Conservation (phyloP, 2,888 invertebrate genomes). For the Hedya salicella region DNA sequence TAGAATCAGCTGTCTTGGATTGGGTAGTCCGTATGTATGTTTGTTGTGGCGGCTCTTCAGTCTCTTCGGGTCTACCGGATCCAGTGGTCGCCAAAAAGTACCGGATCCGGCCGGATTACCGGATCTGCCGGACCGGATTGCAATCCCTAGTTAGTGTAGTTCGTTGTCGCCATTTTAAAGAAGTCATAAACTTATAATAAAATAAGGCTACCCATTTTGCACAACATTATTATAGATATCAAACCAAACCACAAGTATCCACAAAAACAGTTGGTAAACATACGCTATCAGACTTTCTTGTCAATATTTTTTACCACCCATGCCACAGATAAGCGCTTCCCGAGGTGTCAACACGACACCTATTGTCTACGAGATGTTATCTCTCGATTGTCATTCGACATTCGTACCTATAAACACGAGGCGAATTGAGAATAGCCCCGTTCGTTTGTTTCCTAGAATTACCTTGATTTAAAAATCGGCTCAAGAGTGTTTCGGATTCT, state of each 20-base stretch:
- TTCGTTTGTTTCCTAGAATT: conserved; percentile 57
- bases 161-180: too few relatives aligned
- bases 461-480: conserved; percentile 35
- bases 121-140: too few relatives aligned
- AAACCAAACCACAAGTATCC: neutral
- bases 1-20: too few relatives aligned
- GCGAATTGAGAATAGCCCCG: conserved; percentile 68
- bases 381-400: conserved; percentile 43
- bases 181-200: too few relatives aligned
- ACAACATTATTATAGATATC: neutral
- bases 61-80: too few relatives aligned
- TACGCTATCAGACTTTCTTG: conserved; percentile 3
- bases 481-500: conserved; percentile 3
- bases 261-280: neutral
- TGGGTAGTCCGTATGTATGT: too few relatives aligned
- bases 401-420: conserved; percentile 54
- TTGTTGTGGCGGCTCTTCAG: too few relatives aligned
- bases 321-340: conserved; percentile 30
- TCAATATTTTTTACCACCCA: conserved; percentile 25
- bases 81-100: too few relatives aligned
- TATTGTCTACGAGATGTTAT: conserved; percentile 46
- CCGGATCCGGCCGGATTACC: too few relatives aligned
- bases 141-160: too few relatives aligned
- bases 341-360: conserved; percentile 46
- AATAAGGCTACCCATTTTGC: too few relatives aligned